Evolutionary conservation across 92 coral and sea anemone species (phyloP).

Genomic region (Heliopora coerulea): DNA sequence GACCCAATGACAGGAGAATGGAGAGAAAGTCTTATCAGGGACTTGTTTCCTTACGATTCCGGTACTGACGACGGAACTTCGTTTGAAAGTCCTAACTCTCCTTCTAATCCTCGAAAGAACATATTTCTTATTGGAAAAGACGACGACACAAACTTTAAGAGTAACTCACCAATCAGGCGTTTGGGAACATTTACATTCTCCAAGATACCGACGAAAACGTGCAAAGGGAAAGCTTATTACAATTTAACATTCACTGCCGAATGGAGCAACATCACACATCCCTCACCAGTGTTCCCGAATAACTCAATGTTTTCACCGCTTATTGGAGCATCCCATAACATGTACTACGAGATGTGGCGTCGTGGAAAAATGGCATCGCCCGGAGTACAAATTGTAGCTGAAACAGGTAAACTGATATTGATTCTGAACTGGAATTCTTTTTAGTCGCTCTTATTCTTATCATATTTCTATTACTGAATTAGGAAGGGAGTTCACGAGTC

Average conservation of each 20-base stretch:
- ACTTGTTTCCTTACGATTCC: slow-evolving; percentile 37
- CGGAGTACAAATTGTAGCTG: not conserved
- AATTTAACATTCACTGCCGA: slow-evolving; percentile 20
- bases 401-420: slow-evolving; percentile 2
- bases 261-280: slow-evolving; percentile 41
- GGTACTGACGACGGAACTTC: slow-evolving; percentile 45
- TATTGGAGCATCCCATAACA: slow-evolving; percentile 17
- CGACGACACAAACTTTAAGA: slow-evolving; percentile 35
- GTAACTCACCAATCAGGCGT: not conserved
- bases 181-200: slow-evolving; percentile 38
- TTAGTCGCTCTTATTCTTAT: too few species aligned
- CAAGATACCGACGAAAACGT: slow-evolving; percentile 12
- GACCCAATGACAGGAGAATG: slow-evolving; percentile 37
- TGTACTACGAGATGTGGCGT: slow-evolving; percentile 8
- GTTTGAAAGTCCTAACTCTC: slow-evolving; percentile 6
- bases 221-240: slow-evolving; percentile 35
- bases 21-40: not conserved
- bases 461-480: too few species aligned
- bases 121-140: slow-evolving; percentile 26
- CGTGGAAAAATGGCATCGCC: not conserved
- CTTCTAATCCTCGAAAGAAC: not conserved
- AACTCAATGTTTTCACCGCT: slow-evolving; percentile 19
- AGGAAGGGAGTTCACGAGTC: too few species aligned
- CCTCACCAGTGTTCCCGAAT: slow-evolving; percentile 13
- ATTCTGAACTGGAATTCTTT: too few species aligned